A percentile compares a stretch with the other conserved stretches of the same genome.
Conservation (phyloP, 2,888 invertebrate species). For the Lamellibrachia satsuma region DNA sequence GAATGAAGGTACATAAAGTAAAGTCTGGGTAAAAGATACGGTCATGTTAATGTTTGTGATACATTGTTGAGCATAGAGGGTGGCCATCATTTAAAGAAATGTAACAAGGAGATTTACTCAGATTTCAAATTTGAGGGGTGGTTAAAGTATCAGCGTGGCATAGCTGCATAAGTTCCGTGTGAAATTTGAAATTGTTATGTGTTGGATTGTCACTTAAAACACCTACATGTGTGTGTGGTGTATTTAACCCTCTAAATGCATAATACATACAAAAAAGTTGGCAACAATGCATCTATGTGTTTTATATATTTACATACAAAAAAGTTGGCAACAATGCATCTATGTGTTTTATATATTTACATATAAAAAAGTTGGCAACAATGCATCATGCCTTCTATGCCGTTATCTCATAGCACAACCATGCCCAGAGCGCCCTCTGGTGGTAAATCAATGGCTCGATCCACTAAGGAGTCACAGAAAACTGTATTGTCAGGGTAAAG, state of each 20-base stretch:
- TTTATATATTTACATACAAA: too few relatives aligned
- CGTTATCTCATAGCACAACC: background rate
- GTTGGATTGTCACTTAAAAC: too few relatives aligned
- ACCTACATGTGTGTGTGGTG: too few relatives aligned
- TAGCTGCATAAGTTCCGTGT: too few relatives aligned
- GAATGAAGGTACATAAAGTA: background rate
- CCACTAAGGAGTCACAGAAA: background rate
- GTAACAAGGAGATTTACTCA: background rate
- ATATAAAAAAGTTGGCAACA: too few relatives aligned
- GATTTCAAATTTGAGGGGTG: background rate
- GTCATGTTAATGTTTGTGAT: background rate
- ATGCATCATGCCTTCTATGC: background rate
- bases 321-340: too few relatives aligned
- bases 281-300: too few relatives aligned
- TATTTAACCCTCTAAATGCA: too few relatives aligned
- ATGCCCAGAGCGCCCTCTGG: background rate
- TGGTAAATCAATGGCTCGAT: constrained; percentile 1
- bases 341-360: too few relatives aligned
- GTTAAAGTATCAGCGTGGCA: too few relatives aligned
- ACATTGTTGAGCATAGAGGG: background rate
- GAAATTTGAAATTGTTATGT: too few relatives aligned
- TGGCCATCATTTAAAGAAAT: background rate
- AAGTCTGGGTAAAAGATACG: background rate
- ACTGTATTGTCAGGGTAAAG: background rate
- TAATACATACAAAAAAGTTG: too few relatives aligned